phyloP scores from a whole-genome alignment of 1,140 invertebrate genomes.

The Uloborus diversus region DNA sequence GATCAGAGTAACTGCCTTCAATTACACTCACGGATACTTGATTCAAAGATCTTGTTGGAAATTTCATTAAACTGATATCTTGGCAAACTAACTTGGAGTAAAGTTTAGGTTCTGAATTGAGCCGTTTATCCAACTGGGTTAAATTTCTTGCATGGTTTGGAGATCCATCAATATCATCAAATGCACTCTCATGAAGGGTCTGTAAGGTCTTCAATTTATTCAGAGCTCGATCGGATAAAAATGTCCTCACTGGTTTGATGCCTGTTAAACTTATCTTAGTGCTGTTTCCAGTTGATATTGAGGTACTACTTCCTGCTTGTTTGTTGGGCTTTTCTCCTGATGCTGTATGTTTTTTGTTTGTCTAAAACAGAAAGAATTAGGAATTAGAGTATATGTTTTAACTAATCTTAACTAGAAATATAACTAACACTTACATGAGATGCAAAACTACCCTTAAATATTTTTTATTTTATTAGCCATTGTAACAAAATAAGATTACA shows the following conservation, averaged over 20 bases:
- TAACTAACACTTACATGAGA: too few relatives aligned
- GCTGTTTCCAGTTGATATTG: too few relatives aligned
- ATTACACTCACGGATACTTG: not conserved
- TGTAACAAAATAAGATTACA: too few relatives aligned
- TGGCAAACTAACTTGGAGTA: not conserved
- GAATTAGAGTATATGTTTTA: too few relatives aligned
- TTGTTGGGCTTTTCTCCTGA: too few relatives aligned
- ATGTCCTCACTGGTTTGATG: constrained; percentile 21
- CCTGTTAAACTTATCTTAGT: too few relatives aligned
- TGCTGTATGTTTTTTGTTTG: too few relatives aligned
- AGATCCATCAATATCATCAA: not conserved
- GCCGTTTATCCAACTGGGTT: not conserved
- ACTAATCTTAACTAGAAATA: too few relatives aligned
- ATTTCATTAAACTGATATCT: not conserved
- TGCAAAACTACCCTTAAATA: too few relatives aligned
- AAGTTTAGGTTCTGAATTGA: constrained; percentile 29
- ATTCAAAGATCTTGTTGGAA: constrained; percentile 14
- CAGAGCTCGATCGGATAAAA: constrained; percentile 41
- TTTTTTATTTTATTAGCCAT: too few relatives aligned
- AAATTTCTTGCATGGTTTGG: not conserved
- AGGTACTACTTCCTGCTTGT: constrained; percentile 9
- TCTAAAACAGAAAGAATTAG: too few relatives aligned
- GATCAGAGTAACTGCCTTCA: constrained; percentile 27
- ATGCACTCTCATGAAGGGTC: not conserved
- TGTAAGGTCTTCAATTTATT: constrained; percentile 9